Conservation (phyloP, 2,888 invertebrate species). For the Meghimatium bilineatum region DNA sequence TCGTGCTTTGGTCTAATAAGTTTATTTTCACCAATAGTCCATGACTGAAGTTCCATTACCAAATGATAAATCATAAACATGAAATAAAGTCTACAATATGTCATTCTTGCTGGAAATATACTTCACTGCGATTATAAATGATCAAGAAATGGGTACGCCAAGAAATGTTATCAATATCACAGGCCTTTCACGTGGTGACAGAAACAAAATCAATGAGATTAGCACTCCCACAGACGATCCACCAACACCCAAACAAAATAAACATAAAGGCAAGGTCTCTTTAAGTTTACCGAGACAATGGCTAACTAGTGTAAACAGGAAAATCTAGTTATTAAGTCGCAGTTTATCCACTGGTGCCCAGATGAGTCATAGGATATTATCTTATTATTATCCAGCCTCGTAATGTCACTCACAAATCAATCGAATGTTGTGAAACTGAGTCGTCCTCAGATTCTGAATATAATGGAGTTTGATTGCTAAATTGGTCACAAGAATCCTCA, state of each 20-base stretch:
- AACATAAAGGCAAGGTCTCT: not conserved
- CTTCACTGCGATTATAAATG: not conserved
- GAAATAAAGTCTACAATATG: no score
- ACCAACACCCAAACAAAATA: not conserved
- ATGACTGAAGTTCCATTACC: not conserved
- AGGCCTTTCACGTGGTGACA: not conserved
- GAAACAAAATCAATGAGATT: not conserved
- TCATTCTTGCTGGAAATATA: no score
- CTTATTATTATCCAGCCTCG: not conserved
- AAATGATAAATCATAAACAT: no score
- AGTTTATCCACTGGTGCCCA: not conserved
- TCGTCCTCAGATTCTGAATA: slow-evolving; percentile 45
- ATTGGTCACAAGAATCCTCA: slow-evolving; percentile 38
- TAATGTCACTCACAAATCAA: slow-evolving; percentile 33
- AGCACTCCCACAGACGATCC: not conserved
- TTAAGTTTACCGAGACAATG: not conserved
- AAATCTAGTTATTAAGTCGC: not conserved
- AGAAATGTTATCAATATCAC: not conserved
- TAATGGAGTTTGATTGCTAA: slow-evolving; percentile 30
- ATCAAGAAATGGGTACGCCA: not conserved
- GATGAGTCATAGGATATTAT: not conserved
- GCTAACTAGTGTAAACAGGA: not conserved
- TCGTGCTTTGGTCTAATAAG: not conserved
- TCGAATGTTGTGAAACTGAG: slow-evolving; percentile 37
- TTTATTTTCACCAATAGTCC: not conserved